Percentiles rank a stretch among this genome's conserved stretches.
Conservation (phyloP, 1,140 invertebrate genomes). For the Drosophila willistoni region DNA sequence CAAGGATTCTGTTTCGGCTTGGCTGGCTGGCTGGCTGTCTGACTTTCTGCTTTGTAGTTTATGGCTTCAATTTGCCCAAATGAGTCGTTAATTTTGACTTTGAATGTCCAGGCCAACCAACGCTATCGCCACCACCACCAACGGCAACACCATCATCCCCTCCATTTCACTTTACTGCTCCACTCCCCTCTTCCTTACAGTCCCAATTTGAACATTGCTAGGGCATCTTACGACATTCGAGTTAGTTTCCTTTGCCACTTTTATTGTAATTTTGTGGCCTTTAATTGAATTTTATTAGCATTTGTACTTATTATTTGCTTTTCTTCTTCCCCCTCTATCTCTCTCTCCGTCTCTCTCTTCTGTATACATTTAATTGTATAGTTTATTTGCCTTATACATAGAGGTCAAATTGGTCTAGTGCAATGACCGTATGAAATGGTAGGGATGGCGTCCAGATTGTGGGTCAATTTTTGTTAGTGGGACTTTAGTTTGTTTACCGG, state of each 20-base stretch:
- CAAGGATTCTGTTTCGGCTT: slow-evolving; percentile 4
- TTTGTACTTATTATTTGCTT: slow-evolving; percentile 77
- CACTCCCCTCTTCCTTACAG: not conserved
- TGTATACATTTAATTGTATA: slow-evolving; percentile 65
- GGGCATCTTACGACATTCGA: slow-evolving; percentile 20
- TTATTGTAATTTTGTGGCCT: slow-evolving; percentile 80
- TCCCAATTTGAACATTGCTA: slow-evolving; percentile 1
- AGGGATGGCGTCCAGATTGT: slow-evolving; percentile 16
- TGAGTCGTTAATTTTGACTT: slow-evolving; percentile 82
- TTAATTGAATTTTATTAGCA: slow-evolving; percentile 82
- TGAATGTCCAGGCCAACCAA: slow-evolving; percentile 54
- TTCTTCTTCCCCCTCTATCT: not conserved
- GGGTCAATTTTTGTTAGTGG: slow-evolving; percentile 29
- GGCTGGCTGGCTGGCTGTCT: slow-evolving; percentile 20
- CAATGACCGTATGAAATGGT: not conserved
- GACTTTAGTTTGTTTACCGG: slow-evolving; percentile 11
- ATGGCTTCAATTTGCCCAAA: slow-evolving; percentile 80
- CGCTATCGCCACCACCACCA: not conserved
- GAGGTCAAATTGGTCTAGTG: not conserved
- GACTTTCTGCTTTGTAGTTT: slow-evolving; percentile 60
- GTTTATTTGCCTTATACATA: slow-evolving; percentile 52
- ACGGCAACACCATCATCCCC: not conserved
- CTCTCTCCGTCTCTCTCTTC: not conserved
- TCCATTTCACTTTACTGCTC: not conserved
- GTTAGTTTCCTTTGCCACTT: slow-evolving; percentile 67